Base-by-base conservation (phyloP, 2,888 invertebrate genomes). In the Eristalinus aeneus region DNA sequence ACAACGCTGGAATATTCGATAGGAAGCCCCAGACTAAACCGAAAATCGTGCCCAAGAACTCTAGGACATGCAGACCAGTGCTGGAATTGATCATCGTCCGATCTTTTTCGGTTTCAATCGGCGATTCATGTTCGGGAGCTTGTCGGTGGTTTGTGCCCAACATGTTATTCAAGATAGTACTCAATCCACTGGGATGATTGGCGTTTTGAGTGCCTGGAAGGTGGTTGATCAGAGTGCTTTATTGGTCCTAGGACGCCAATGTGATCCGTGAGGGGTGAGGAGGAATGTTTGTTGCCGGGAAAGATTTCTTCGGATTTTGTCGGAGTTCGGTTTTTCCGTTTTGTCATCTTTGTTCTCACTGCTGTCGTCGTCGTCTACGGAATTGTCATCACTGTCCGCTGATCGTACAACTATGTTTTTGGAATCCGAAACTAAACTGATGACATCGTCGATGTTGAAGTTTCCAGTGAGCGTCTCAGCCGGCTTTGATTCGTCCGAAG, bases 21-120 rank as follows among this genome's bases (percentile, higher is more conserved):
- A 92, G 67, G 69, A 92, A 90, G n/a, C 89, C 89, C 90, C 90
- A 90, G 2, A 91, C 34, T 23, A 90, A 88, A 2, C 90, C 90
- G 9, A 90, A 91, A 8, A 91, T 87, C 0, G 89, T 89, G 12
- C 92, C 92, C 16, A 92, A 78, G 11, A 91, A 89, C 64, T 92
- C 92, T 0, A 92, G 87, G 8, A 92, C 84, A 82, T 91, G 89
- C 22, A 92, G 89, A 0, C 90, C 90, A 0, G 89, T 89, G 65
- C 92, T 91, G 1, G 90, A 90, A 71, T 91, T 90, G 16, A 90
- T 90, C 81, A 89, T 89, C 1, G 31, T 61, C 0, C 86, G 60
- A 46, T 82, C 86, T 39, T 71, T 61, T 65, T 91, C 92, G 1
- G 92, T 91, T 86, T 92, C 92, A 39, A 87, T 87, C 6, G 84